Evolutionary conservation across 2,888 invertebrate genomes (phyloP).

Genomic region (Clepsis dumicolana): DNA sequence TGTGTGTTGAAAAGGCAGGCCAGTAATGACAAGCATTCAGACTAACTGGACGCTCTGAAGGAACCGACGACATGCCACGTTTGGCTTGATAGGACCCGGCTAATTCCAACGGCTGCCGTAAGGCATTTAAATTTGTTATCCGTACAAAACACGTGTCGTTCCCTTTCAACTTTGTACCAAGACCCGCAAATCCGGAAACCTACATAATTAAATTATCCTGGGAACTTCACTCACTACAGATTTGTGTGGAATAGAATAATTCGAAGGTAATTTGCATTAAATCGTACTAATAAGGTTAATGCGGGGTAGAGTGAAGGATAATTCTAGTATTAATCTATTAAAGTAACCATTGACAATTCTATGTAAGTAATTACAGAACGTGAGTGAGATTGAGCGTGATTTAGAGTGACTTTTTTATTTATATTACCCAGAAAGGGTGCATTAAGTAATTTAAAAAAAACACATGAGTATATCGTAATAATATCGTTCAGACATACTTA

Average conservation of each 20-base stretch:
- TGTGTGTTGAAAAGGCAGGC: not conserved
- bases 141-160: slow-evolving; percentile 32
- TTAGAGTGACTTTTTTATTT: no score
- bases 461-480: no score
- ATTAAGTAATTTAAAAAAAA: no score
- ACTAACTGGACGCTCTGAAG: not conserved
- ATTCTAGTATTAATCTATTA: not conserved
- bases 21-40: not conserved
- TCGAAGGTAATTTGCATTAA: not conserved
- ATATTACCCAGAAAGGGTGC: no score
- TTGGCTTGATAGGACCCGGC: not conserved
- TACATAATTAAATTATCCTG: slow-evolving; percentile 26
- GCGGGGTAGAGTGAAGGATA: not conserved
- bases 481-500: no score
- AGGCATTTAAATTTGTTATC: slow-evolving; percentile 32
- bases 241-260: not conserved
- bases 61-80: not conserved
- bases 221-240: slow-evolving; percentile 4
- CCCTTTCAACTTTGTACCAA: slow-evolving; percentile 13
- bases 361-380: no score
- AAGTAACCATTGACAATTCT: no score
- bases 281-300: not conserved
- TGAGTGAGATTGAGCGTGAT: no score
- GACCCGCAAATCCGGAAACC: slow-evolving; percentile 20
- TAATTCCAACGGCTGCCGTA: slow-evolving; percentile 4